Evolutionary conservation across 2,113 vertebrate genomes (phyloP).

Genomic region (Mionectes macconnelli): DNA sequence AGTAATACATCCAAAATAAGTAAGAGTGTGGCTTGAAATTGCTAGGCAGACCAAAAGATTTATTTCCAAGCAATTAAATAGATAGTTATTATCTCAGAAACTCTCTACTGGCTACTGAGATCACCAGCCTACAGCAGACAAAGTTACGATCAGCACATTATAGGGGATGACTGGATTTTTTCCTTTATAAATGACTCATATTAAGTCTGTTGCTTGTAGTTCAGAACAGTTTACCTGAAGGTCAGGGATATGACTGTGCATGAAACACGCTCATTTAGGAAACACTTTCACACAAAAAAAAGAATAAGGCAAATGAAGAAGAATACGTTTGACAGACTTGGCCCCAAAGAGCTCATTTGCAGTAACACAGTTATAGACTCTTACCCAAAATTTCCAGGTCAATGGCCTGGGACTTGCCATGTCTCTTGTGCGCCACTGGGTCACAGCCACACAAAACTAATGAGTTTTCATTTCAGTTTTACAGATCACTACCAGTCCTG

Average conservation of each 20-base stretch:
- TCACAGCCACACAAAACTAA: not conserved
- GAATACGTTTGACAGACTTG: not conserved
- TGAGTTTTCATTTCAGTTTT: not conserved
- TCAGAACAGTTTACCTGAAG: slow-evolving; percentile 44
- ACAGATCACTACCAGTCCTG: not conserved
- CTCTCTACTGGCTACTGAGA: not conserved
- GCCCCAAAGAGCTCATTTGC: not conserved
- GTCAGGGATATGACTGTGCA: slow-evolving; percentile 34
- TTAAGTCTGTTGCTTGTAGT: slow-evolving; percentile 41
- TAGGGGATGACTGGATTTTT: slow-evolving; percentile 23
- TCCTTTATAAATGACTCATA: slow-evolving; percentile 29
- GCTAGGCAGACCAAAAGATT: not conserved
- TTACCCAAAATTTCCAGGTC: not conserved
- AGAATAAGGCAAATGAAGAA: not conserved
- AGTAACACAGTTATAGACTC: not conserved
- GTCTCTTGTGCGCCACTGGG: not conserved
- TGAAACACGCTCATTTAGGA: not conserved
- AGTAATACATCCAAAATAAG: not conserved
- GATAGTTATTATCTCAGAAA: slow-evolving; percentile 6
- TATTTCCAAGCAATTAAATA: slow-evolving; percentile 31
- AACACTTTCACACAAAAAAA: not conserved
- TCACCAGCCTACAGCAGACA: not conserved
- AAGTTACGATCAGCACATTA: not conserved
- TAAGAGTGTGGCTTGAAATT: not conserved
- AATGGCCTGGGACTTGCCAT: not conserved